Conservation (phyloP, 2,888 invertebrate species). For the Zelleria hepariella region DNA sequence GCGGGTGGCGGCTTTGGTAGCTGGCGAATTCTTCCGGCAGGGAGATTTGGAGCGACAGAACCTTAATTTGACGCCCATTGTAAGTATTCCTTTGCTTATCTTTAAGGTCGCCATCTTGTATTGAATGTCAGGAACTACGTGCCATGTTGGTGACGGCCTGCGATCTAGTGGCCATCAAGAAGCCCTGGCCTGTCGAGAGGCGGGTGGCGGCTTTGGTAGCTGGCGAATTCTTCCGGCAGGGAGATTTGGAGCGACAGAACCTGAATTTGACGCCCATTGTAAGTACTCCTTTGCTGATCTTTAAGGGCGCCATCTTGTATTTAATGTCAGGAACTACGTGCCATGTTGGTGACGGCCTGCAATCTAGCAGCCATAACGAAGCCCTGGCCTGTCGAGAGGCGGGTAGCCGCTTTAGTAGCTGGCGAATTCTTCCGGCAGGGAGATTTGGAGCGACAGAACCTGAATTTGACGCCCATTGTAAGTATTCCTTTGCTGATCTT, state of each 20-base stretch:
- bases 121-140: constrained; percentile 71
- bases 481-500: not conserved
- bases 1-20: constrained; percentile 92
- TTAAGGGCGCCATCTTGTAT: not conserved
- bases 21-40: constrained; percentile 94
- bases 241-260: constrained; percentile 90
- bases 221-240: constrained; percentile 94
- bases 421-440: not conserved
- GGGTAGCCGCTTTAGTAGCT: constrained; percentile 78
- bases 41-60: constrained; percentile 92
- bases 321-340: constrained; percentile 73
- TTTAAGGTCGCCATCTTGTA: too few species aligned
- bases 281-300: constrained; percentile 22
- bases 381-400: constrained; percentile 92
- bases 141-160: constrained; percentile 97
- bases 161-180: constrained; percentile 94
- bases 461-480: constrained; percentile 29
- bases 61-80: constrained; percentile 91
- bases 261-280: constrained; percentile 92
- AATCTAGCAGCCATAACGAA: constrained; percentile 96
- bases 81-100: constrained; percentile 57
- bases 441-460: not conserved
- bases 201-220: constrained; percentile 92
- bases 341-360: constrained; percentile 96
- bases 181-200: constrained; percentile 93